A percentile compares a stretch with the other conserved stretches of the same genome.
phyloP scores from a whole-genome alignment of 2,113 vertebrate species.

The Ctenodactylus gundi region DNA sequence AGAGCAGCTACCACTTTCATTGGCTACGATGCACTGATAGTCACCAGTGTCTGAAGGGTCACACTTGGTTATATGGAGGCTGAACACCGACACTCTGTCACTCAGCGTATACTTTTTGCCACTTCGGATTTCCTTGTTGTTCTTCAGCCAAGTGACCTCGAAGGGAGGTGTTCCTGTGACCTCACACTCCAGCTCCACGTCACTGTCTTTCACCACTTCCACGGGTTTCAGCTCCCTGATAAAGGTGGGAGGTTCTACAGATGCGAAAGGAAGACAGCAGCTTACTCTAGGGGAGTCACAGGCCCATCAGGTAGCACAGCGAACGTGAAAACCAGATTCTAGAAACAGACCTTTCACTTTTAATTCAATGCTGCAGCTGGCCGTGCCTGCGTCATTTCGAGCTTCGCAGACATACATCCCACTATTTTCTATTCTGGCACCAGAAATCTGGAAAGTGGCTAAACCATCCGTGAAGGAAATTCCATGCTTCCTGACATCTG shows the following conservation, averaged over 20 bases:
- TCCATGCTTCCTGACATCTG: constrained; percentile 84
- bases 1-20: constrained; percentile 94
- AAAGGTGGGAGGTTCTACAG: constrained; percentile 93
- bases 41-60: constrained; percentile 93
- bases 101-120: constrained; percentile 92
- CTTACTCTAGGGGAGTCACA: constrained; percentile 43
- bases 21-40: constrained; percentile 94
- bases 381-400: constrained; percentile 96
- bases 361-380: constrained; percentile 95
- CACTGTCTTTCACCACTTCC: constrained; percentile 91
- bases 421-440: constrained; percentile 88
- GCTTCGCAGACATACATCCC: constrained; percentile 96
- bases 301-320: background rate
- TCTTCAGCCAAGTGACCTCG: constrained; percentile 95
- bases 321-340: background rate
- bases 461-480: constrained; percentile 90
- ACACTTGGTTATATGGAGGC: constrained; percentile 91
- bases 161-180: constrained; percentile 92
- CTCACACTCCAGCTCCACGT: constrained; percentile 89
- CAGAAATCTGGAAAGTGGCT: constrained; percentile 90
- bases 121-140: constrained; percentile 93
- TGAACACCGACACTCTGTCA: constrained; percentile 85
- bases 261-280: constrained; percentile 60
- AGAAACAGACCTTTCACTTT: constrained; percentile 96
- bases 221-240: constrained; percentile 86